A percentile compares a stretch with the other conserved stretches of the same genome.
phyloP scores from a whole-genome alignment of 2,113 vertebrate species.

The Suncus etruscus region DNA sequence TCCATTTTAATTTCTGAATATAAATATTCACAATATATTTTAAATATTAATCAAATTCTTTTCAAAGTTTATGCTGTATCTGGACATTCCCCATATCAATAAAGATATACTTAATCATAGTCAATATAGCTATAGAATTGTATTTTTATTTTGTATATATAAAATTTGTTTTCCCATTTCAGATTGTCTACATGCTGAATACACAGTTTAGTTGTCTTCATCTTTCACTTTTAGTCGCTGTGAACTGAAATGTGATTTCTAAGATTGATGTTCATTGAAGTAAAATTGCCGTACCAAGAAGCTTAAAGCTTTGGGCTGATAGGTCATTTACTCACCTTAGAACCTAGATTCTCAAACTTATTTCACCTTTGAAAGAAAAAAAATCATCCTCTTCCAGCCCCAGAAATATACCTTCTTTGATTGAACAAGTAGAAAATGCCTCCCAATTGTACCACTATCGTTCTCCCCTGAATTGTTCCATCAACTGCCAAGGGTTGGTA shows the following conservation, averaged over 20 bases:
- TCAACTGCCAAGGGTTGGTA: no score
- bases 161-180: conserved; percentile 1
- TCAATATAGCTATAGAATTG: neutral
- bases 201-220: neutral
- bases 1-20: neutral
- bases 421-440: no score
- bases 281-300: neutral
- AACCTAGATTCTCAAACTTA: neutral
- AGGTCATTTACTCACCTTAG: conserved; percentile 1
- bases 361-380: no score
- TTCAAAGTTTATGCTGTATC: neutral
- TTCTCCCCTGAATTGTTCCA: no score
- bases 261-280: neutral
- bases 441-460: no score
- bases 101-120: neutral
- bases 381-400: no score
- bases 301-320: neutral
- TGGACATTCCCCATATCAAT: neutral
- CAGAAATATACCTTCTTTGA: no score
- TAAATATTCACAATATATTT: neutral
- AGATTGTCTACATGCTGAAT: neutral
- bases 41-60: neutral
- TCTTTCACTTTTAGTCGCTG: neutral
- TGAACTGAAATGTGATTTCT: conserved; percentile 20
- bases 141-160: neutral